phyloP scores from a whole-genome alignment of 2,113 vertebrate genomes.

The Chitala chitala region DNA sequence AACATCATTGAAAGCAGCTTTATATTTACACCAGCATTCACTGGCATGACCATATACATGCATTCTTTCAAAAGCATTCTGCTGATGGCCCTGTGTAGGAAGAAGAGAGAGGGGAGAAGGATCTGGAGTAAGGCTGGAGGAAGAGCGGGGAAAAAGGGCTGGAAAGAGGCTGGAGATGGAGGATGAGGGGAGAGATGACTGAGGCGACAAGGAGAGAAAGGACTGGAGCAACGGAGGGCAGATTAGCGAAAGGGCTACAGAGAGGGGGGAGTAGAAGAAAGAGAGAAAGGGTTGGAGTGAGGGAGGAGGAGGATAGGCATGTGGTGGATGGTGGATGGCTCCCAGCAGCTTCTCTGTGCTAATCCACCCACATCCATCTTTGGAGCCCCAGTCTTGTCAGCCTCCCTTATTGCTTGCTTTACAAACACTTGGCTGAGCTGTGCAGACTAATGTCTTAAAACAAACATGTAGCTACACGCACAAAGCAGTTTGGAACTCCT shows the following conservation, averaged over 20 bases:
- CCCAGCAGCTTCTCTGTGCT: neutral
- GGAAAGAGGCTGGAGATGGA: neutral
- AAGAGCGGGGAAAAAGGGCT: neutral
- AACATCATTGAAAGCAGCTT: too few species aligned
- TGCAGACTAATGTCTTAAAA: conserved; percentile 42
- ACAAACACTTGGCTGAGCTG: conserved; percentile 34
- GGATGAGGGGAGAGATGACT: too few species aligned
- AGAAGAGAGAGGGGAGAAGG: neutral
- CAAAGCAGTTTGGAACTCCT: conserved; percentile 27
- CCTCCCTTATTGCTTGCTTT: conserved; percentile 1
- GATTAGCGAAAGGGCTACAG: too few species aligned
- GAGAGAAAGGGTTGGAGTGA: neutral
- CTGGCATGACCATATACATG: too few species aligned
- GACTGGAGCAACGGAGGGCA: too few species aligned
- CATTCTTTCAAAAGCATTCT: too few species aligned
- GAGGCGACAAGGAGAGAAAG: too few species aligned
- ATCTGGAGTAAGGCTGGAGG: neutral
- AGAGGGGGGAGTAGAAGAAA: neutral
- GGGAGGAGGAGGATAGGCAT: too few species aligned
- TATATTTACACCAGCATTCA: too few species aligned
- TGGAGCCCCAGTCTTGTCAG: conserved; percentile 23
- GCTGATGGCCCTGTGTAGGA: neutral
- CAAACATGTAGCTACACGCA: conserved; percentile 39
- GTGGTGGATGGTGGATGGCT: neutral
- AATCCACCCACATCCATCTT: neutral